Evolutionary conservation across 2,888 invertebrate genomes (phyloP).

Genomic region (Sisyra nigra): DNA sequence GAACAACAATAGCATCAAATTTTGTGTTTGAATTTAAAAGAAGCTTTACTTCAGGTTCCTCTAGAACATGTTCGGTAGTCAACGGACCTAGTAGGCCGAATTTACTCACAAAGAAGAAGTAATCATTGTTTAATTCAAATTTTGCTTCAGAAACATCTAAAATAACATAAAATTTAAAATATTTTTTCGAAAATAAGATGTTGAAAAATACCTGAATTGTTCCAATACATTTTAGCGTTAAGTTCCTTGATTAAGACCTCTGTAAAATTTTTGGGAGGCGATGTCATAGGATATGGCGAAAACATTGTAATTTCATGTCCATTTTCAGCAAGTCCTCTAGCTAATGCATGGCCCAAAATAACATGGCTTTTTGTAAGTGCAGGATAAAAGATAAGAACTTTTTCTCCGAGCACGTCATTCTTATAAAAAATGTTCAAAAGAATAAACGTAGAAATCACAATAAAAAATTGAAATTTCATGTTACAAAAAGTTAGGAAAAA

Average conservation of each 20-base stretch:
- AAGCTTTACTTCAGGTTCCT: constrained; percentile 5
- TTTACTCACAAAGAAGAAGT: background rate
- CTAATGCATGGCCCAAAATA: constrained; percentile 9
- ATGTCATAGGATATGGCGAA: constrained; percentile 6
- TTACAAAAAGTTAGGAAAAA: no score
- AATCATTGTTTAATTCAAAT: background rate
- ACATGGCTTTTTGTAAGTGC: constrained; percentile 8
- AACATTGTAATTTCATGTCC: constrained; percentile 10
- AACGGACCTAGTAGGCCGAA: background rate
- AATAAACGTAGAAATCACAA: no score
- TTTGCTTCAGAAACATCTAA: background rate
- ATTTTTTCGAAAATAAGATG: background rate
- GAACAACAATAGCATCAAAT: background rate
- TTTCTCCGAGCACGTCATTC: background rate
- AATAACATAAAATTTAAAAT: background rate
- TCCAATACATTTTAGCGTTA: constrained; percentile 4
- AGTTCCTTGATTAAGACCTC: constrained; percentile 8
- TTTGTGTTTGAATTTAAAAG: constrained; percentile 7
- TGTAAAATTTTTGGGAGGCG: background rate
- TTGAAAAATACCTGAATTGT: constrained; percentile 6
- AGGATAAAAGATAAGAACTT: constrained; percentile 9
- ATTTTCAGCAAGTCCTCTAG: constrained; percentile 6
- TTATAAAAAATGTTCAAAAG: no score
- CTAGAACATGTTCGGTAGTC: background rate
- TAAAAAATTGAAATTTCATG: no score